A percentile compares a stretch with the other conserved stretches of the same genome.
Evolutionary conservation across 2,888 invertebrate genomes (phyloP).

Genomic region (Amiota minor): DNA sequence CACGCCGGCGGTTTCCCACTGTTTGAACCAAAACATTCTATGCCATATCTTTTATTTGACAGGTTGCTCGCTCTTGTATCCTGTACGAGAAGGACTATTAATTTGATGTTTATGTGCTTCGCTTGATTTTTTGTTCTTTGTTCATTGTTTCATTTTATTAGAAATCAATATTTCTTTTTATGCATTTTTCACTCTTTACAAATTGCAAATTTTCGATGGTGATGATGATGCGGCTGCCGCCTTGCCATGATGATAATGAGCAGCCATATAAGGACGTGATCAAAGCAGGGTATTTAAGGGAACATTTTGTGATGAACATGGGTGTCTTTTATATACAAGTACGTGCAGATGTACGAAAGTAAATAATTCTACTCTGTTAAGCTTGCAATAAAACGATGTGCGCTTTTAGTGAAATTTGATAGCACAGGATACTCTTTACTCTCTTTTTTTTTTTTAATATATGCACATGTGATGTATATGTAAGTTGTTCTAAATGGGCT

Average conservation of each 20-base stretch:
- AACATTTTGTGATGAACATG: too few relatives aligned
- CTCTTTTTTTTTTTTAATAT: not conserved
- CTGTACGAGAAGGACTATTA: conserved; percentile 57
- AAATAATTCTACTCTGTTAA: too few relatives aligned
- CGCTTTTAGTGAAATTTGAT: conserved; percentile 7
- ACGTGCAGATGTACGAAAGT: too few relatives aligned
- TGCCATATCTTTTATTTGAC: conserved; percentile 37
- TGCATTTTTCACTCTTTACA: not conserved
- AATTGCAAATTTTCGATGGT: not conserved
- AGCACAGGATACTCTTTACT: not conserved
- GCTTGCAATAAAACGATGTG: not conserved
- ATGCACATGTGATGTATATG: too few relatives aligned
- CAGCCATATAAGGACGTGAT: conserved; percentile 52
- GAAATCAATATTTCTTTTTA: conserved; percentile 53
- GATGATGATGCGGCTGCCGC: too few relatives aligned
- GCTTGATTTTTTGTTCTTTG: conserved; percentile 19
- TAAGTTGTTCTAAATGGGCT: too few relatives aligned
- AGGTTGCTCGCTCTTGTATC: conserved; percentile 42
- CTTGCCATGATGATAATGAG: conserved; percentile 42
- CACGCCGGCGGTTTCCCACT: conserved; percentile 57
- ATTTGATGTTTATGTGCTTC: conserved; percentile 63
- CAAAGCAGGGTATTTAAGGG: not conserved
- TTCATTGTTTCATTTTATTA: conserved; percentile 48
- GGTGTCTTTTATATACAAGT: too few relatives aligned
- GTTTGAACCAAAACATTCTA: conserved; percentile 58